phyloP scores from a whole-genome alignment of 2,888 invertebrate species.

The Netelia virgata region DNA sequence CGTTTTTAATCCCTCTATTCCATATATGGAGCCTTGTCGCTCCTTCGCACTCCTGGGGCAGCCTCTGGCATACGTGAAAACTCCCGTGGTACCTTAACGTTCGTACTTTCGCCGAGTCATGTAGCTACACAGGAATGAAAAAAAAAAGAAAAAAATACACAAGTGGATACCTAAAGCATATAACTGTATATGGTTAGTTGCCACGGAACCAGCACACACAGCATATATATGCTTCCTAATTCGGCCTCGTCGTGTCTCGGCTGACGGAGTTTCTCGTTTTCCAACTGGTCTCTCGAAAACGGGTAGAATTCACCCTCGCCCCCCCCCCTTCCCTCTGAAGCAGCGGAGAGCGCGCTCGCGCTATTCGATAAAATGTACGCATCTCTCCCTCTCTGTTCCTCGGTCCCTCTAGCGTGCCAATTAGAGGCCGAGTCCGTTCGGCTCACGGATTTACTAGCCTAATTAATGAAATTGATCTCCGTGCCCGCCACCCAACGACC shows the following conservation, averaged over 20 bases:
- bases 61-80: constrained; percentile 50
- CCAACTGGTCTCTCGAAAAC: constrained; percentile 22
- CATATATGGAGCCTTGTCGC: constrained; percentile 60
- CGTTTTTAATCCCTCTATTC: constrained; percentile 78
- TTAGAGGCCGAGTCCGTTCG: constrained; percentile 76
- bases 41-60: constrained; percentile 29
- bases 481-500: constrained; percentile 71
- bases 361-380: constrained; percentile 77
- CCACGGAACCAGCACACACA: constrained; percentile 43
- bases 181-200: constrained; percentile 29
- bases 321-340: constrained; percentile 4
- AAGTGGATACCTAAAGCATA: constrained; percentile 20
- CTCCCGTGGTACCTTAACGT: constrained; percentile 35
- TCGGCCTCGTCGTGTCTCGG: constrained; percentile 63
- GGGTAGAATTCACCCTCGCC: too few species aligned
- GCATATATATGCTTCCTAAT: constrained; percentile 58
- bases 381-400: constrained; percentile 13
- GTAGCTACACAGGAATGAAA: constrained; percentile 27
- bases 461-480: constrained; percentile 83
- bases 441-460: constrained; percentile 80
- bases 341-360: constrained; percentile 48
- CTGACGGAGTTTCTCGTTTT: constrained; percentile 55
- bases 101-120: constrained; percentile 50
- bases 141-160: constrained; percentile 25
- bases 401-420: constrained; percentile 74